Conservation (phyloP, 2,888 invertebrate genomes). For the Palloptera scutellata region DNA sequence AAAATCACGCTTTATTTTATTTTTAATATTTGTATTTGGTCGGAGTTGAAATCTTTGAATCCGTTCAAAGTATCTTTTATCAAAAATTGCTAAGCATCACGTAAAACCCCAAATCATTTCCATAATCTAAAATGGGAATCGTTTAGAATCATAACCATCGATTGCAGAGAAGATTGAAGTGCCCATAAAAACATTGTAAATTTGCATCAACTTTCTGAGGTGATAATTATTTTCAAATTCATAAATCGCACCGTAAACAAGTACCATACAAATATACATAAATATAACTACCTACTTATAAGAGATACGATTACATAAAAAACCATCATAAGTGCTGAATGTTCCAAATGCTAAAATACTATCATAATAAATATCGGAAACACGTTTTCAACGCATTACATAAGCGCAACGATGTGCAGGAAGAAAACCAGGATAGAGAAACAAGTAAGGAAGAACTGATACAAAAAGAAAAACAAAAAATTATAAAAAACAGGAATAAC, state of each 20-base stretch:
- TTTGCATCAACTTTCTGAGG: too few species aligned
- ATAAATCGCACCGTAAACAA: neutral
- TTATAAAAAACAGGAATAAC: slow-evolving; percentile 54
- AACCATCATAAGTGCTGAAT: neutral
- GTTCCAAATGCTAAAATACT: neutral
- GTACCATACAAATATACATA: neutral
- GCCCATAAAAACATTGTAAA: too few species aligned
- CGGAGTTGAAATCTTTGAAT: too few species aligned
- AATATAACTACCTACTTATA: neutral
- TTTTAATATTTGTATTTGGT: too few species aligned
- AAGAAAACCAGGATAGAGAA: neutral
- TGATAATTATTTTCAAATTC: neutral
- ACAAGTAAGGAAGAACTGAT: neutral
- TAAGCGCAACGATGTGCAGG: neutral
- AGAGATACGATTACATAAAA: neutral
- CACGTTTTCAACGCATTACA: neutral
- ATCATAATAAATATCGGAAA: neutral
- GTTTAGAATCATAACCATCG: too few species aligned
- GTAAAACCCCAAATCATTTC: too few species aligned
- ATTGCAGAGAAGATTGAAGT: too few species aligned
- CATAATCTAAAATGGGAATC: too few species aligned
- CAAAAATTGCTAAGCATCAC: too few species aligned
- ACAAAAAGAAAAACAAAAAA: neutral
- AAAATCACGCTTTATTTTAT: too few species aligned
- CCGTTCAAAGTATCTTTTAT: too few species aligned